phyloP scores from a whole-genome alignment of 2,113 vertebrate species.

The Panthera leo region DNA sequence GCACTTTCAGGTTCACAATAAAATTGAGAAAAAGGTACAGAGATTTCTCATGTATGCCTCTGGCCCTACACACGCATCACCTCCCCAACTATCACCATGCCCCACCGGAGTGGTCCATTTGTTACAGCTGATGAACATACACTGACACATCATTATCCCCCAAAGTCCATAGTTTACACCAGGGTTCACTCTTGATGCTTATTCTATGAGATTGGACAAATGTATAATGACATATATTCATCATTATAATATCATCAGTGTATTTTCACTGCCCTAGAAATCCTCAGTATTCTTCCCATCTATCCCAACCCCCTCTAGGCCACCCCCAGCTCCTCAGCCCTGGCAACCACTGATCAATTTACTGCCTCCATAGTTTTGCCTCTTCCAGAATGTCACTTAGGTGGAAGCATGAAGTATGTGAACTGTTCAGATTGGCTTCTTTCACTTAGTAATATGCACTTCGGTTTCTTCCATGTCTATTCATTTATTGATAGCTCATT shows the following conservation, averaged over 20 bases:
- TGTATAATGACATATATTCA: neutral
- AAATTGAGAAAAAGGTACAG: neutral
- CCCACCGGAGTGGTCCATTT: neutral
- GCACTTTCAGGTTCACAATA: neutral
- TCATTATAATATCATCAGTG: neutral
- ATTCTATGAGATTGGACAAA: neutral
- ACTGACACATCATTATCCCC: neutral
- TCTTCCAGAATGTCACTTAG: neutral
- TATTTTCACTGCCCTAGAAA: neutral
- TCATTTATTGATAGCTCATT: neutral
- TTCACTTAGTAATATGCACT: neutral
- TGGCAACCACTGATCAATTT: neutral
- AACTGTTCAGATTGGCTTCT: neutral
- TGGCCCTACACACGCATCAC: neutral
- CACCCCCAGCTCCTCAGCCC: neutral
- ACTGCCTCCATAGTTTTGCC: neutral
- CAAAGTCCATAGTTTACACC: neutral
- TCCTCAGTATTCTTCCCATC: neutral
- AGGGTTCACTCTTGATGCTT: neutral
- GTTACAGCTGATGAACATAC: neutral
- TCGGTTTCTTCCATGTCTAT: neutral
- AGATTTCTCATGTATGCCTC: neutral
- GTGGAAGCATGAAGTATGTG: neutral
- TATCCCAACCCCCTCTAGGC: neutral
- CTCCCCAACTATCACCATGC: neutral